These are phyloP conservation scores for Eunapius fragilis DNA, from an alignment of 37 sponge, comb jelly and placozoan species.

Conservation along the genomic window DNA sequence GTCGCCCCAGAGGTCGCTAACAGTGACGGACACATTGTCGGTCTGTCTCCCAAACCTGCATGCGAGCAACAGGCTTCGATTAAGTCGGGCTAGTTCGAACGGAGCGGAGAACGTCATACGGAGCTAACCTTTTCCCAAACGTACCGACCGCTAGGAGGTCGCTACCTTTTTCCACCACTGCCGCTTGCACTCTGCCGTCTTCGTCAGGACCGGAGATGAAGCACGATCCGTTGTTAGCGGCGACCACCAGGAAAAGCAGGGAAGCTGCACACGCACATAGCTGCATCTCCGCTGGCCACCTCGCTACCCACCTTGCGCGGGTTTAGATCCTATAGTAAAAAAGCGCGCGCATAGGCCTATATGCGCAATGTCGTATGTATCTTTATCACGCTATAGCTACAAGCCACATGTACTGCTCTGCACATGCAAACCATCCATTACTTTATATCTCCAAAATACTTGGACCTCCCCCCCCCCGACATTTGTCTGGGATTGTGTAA, in stretches of 20 bases:
- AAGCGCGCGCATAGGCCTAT: no score
- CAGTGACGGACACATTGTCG: not conserved
- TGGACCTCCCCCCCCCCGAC: no score
- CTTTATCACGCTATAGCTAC: no score
- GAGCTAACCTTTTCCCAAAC: not conserved
- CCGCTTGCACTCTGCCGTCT: not conserved
- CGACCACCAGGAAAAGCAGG: not conserved
- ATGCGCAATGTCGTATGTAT: no score
- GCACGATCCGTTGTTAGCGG: not conserved
- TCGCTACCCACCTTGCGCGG: no score
- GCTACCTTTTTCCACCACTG: not conserved
- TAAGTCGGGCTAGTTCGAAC: no score
- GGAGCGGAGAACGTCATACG: not conserved
- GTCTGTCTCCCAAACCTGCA: not conserved
- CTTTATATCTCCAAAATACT: no score
- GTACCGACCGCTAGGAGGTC: not conserved
- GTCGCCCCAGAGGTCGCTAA: slow-evolving; percentile 20
- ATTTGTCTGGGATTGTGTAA: no score
- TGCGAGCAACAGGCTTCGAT: not conserved
- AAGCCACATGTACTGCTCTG: no score
- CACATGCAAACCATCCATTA: no score
- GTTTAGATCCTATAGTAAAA: no score
- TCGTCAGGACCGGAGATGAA: not conserved
- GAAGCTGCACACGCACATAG: not conserved
- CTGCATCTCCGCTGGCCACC: not conserved